phyloP scores from a whole-genome alignment of 2,797 vertebrate genomes.

The Heterohyrax brucei region DNA sequence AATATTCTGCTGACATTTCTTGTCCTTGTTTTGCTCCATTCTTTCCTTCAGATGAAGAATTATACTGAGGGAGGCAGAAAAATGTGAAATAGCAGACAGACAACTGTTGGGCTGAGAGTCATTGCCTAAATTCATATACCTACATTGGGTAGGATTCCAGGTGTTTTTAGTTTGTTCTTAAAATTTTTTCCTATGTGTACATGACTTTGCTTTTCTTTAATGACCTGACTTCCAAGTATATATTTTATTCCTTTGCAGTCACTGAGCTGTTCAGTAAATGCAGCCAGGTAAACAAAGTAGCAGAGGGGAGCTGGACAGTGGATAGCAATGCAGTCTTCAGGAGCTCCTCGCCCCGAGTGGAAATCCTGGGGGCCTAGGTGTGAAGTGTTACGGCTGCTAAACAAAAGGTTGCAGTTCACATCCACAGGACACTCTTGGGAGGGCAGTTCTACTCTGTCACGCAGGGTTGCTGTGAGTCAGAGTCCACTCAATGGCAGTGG shows the following conservation, averaged over 20 bases:
- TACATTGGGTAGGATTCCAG: not conserved
- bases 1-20: not conserved
- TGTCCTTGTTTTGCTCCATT: not conserved
- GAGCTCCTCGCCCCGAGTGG: not conserved
- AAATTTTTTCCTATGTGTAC: not conserved
- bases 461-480: too few relatives aligned
- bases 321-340: not conserved
- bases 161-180: conserved; percentile 41
- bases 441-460: too few relatives aligned
- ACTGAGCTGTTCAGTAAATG: not conserved
- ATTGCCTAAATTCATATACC: conserved; percentile 31
- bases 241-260: not conserved
- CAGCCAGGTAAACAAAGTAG: not conserved
- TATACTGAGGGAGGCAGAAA: not conserved
- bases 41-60: conserved; percentile 23
- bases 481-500: too few relatives aligned
- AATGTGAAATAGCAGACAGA: not conserved
- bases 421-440: too few relatives aligned
- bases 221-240: not conserved
- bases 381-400: too few relatives aligned
- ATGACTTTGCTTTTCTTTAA: not conserved
- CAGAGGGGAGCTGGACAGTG: not conserved
- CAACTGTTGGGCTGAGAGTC: not conserved
- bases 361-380: too few relatives aligned
- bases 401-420: too few relatives aligned